Conservation (phyloP, 2,888 invertebrate genomes). For the Yponomeuta sedellus region DNA sequence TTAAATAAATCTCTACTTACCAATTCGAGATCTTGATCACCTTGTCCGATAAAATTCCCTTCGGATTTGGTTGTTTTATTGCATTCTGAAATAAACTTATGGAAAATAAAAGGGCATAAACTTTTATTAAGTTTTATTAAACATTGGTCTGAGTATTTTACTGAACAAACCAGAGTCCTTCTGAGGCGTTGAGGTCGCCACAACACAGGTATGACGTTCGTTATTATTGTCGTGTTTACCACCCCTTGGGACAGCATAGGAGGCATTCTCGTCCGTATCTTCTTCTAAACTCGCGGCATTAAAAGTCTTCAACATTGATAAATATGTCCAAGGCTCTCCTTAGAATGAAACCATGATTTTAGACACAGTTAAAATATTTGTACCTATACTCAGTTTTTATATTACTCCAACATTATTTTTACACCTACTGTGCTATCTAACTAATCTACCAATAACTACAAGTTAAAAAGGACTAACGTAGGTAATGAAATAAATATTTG, state of each 20-base stretch:
- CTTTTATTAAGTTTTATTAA: too few species aligned
- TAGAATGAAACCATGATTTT: not conserved
- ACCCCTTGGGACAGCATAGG: not conserved
- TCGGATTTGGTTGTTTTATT: conserved; percentile 30
- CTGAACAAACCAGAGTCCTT: conserved; percentile 34
- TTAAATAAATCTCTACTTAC: conserved; percentile 28
- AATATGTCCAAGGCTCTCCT: conserved; percentile 49
- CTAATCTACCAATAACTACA: too few species aligned
- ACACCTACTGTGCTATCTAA: too few species aligned
- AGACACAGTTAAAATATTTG: too few species aligned
- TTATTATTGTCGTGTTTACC: not conserved
- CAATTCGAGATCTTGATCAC: conserved; percentile 52
- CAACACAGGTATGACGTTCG: not conserved
- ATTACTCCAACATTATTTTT: too few species aligned
- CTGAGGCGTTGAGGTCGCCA: conserved; percentile 54
- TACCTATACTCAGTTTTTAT: not conserved
- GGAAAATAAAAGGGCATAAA: not conserved
- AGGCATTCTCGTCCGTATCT: not conserved
- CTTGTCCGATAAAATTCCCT: conserved; percentile 52
- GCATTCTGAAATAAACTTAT: conserved; percentile 27
- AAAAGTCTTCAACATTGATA: conserved; percentile 37
- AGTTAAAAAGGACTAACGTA: too few species aligned
- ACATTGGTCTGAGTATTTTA: too few species aligned
- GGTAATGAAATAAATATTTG: too few species aligned
- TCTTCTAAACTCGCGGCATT: not conserved